Conservation (phyloP, 2,113 vertebrate species). For the Solea senegalensis region DNA sequence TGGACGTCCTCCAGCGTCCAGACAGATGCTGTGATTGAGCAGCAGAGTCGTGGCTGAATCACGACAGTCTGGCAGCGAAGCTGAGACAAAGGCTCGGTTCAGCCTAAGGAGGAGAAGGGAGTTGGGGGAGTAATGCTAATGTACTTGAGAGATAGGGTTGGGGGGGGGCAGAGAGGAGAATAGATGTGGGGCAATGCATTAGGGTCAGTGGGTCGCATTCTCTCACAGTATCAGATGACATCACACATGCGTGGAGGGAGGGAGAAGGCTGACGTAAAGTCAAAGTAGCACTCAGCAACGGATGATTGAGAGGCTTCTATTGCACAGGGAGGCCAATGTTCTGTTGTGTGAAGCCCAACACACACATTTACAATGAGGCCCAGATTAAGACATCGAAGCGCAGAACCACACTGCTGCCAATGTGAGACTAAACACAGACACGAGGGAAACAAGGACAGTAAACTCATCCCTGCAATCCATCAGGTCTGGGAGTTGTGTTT, state of each 20-base stretch:
- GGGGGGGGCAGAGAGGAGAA: not conserved
- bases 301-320: conserved; percentile 69
- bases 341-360: conserved; percentile 15
- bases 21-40: conserved; percentile 73
- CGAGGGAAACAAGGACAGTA: conserved; percentile 47
- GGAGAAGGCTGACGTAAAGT: conserved; percentile 48
- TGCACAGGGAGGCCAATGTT: conserved; percentile 30
- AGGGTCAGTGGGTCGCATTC: conserved; percentile 82
- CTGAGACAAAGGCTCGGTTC: conserved; percentile 78
- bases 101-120: conserved; percentile 44
- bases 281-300: conserved; percentile 45
- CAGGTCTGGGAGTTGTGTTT: conserved; percentile 52
- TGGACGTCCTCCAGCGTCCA: conserved; percentile 60
- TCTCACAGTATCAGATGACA: conserved; percentile 79
- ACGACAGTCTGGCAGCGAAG: conserved; percentile 27
- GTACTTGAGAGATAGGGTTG: conserved; percentile 57
- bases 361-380: conserved; percentile 10
- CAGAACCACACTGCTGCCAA: not conserved
- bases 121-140: conserved; percentile 68
- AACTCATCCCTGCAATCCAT: conserved; percentile 60
- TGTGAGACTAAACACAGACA: conserved; percentile 68
- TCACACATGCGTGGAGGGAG: conserved; percentile 53
- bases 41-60: conserved; percentile 45
- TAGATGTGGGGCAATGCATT: conserved; percentile 60
- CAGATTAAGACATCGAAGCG: conserved; percentile 39